phyloP scores from a whole-genome alignment of 2,888 invertebrate species.

The Cryptus viduatorius region DNA sequence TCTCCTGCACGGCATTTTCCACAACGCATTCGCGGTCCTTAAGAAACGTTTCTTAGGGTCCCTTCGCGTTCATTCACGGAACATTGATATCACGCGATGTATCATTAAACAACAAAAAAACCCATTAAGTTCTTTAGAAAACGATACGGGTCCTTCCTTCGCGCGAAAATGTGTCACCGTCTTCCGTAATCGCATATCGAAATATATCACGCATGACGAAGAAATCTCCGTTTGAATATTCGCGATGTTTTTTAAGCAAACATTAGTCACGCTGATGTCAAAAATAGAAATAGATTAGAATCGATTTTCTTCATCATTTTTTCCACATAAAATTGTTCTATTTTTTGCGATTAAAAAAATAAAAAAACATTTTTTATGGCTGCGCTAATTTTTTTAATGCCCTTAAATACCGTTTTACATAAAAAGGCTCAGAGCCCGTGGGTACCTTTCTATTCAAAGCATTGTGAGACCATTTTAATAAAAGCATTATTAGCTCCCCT shows the following conservation, averaged over 20 bases:
- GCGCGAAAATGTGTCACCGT: not conserved
- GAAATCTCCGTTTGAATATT: not conserved
- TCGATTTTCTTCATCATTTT: too few species aligned
- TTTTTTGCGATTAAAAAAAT: too few species aligned
- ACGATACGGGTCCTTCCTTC: not conserved
- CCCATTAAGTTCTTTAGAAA: not conserved
- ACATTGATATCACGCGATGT: not conserved
- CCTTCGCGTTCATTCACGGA: not conserved
- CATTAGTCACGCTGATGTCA: not conserved
- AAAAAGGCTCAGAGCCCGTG: too few species aligned
- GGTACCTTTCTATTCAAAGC: too few species aligned
- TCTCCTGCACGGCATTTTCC: constrained; percentile 47
- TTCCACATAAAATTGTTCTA: too few species aligned
- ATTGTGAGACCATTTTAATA: too few species aligned
- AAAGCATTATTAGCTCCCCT: too few species aligned
- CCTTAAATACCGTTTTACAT: too few species aligned
- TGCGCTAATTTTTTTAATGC: too few species aligned
- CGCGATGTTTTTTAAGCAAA: not conserved
- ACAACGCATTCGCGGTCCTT: constrained; percentile 37
- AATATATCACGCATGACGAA: not conserved
- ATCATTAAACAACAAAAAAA: not conserved
- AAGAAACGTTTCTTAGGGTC: not conserved
- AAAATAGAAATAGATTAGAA: not conserved
- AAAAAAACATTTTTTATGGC: too few species aligned
- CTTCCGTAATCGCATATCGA: not conserved